Conservation (phyloP, 2,797 vertebrate genomes). For the Sebastes variabilis region DNA sequence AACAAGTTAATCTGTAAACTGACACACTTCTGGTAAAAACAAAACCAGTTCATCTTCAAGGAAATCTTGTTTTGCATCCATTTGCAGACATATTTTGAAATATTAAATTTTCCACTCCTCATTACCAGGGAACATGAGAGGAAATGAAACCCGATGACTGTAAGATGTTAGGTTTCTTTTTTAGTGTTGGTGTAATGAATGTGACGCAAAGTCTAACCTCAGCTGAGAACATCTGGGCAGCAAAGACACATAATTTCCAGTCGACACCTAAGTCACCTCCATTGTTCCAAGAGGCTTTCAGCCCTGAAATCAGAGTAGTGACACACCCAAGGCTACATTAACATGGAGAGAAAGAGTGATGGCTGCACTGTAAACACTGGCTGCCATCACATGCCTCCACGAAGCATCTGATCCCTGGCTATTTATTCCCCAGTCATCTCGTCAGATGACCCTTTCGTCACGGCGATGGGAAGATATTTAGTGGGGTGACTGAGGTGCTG, state of each 20-base stretch:
- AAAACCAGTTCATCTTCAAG: neutral
- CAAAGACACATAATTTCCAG: neutral
- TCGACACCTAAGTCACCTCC: neutral
- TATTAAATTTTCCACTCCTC: neutral
- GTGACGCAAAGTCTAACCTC: neutral
- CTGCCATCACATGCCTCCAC: constrained; percentile 13
- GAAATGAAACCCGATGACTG: neutral
- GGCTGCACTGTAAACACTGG: constrained; percentile 41
- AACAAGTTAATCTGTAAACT: constrained; percentile 50
- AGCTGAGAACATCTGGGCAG: neutral
- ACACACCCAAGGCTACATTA: constrained; percentile 3
- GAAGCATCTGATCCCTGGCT: constrained; percentile 53
- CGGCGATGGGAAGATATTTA: neutral
- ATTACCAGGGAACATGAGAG: neutral
- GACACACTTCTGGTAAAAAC: constrained; percentile 3
- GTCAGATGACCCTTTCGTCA: constrained; percentile 45
- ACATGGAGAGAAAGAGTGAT: neutral
- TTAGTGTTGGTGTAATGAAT: neutral
- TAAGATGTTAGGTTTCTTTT: neutral
- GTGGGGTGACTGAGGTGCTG: neutral
- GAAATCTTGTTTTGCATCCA: neutral
- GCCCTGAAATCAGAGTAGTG: neutral
- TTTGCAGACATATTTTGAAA: neutral
- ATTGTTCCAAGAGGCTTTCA: neutral
- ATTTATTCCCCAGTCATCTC: constrained; percentile 57